phyloP scores from a whole-genome alignment of 2,888 invertebrate genomes.

The Lasioglossum calceatum region DNA sequence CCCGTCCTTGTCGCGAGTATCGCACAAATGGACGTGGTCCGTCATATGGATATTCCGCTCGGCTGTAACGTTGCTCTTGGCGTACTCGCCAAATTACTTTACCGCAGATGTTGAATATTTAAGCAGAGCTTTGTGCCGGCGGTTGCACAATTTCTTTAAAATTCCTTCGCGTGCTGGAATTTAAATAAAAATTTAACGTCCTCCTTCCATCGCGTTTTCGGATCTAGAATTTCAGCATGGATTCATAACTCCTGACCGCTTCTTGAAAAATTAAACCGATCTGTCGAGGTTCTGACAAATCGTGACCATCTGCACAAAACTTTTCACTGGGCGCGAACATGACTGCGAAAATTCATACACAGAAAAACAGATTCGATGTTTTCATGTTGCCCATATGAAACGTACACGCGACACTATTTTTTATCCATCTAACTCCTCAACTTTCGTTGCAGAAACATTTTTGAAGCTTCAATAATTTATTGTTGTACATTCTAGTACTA shows the following conservation, averaged over 20 bases:
- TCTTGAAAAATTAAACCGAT: constrained; percentile 10
- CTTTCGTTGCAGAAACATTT: neutral
- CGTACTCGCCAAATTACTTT: constrained; percentile 59
- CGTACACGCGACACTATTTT: neutral
- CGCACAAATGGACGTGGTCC: constrained; percentile 25
- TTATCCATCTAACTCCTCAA: neutral
- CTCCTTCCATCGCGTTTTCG: neutral
- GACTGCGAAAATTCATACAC: neutral
- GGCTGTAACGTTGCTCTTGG: constrained; percentile 46
- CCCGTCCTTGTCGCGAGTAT: neutral
- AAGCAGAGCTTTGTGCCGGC: constrained; percentile 26
- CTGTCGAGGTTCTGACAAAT: neutral
- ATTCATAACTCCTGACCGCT: neutral
- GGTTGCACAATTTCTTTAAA: constrained; percentile 28
- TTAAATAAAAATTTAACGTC: constrained; percentile 28
- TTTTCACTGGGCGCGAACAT: neutral
- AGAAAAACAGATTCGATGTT: neutral
- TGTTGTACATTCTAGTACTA: neutral
- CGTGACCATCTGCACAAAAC: neutral
- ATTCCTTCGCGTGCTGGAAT: constrained; percentile 26
- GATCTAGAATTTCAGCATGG: neutral
- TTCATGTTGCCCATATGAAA: neutral
- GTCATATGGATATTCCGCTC: constrained; percentile 58
- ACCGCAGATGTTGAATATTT: constrained; percentile 64
- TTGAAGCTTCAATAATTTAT: neutral